A percentile compares a stretch with the other conserved stretches of the same genome.
Conservation (phyloP, 2,888 invertebrate species). For the Perdita meconis region DNA sequence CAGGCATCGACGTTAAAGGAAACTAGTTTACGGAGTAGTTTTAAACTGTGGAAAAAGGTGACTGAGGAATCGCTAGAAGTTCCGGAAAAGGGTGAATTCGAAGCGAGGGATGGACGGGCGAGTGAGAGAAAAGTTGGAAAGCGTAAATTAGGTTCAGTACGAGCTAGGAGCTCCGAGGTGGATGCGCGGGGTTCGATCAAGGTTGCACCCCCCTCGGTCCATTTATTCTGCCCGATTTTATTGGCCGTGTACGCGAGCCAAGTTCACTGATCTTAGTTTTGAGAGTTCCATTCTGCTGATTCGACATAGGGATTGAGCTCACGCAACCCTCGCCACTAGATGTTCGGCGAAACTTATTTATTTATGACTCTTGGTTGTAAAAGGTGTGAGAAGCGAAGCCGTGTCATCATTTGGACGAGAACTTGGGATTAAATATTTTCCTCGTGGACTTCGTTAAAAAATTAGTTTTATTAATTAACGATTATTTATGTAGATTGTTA, state of each 20-base stretch:
- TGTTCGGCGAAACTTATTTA: slow-evolving; percentile 26
- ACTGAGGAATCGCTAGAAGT: background rate
- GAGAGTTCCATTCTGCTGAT: slow-evolving; percentile 21
- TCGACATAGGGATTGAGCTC: slow-evolving; percentile 4
- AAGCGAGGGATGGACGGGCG: slow-evolving; percentile 1
- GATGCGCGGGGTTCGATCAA: slow-evolving; percentile 32
- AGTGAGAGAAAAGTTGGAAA: slow-evolving; percentile 6
- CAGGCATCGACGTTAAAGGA: slow-evolving; percentile 44
- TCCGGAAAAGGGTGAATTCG: slow-evolving; percentile 10
- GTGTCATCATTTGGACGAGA: background rate
- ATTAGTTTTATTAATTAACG: no score
- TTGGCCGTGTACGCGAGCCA: slow-evolving; percentile 39
- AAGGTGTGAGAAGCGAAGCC: background rate
- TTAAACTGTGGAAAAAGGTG: slow-evolving; percentile 14
- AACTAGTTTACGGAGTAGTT: slow-evolving; percentile 43
- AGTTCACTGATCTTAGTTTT: slow-evolving; percentile 52
- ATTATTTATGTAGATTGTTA: no score
- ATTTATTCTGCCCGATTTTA: slow-evolving; percentile 50
- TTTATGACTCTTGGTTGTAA: slow-evolving; percentile 11
- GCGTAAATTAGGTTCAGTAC: slow-evolving; percentile 39
- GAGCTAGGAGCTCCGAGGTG: slow-evolving; percentile 36
- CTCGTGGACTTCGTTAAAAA: background rate
- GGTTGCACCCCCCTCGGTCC: slow-evolving; percentile 29
- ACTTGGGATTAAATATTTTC: background rate
- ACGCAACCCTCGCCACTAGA: slow-evolving; percentile 4